Conservation (phyloP, 2,113 vertebrate species). For the Oenanthe melanoleuca region DNA sequence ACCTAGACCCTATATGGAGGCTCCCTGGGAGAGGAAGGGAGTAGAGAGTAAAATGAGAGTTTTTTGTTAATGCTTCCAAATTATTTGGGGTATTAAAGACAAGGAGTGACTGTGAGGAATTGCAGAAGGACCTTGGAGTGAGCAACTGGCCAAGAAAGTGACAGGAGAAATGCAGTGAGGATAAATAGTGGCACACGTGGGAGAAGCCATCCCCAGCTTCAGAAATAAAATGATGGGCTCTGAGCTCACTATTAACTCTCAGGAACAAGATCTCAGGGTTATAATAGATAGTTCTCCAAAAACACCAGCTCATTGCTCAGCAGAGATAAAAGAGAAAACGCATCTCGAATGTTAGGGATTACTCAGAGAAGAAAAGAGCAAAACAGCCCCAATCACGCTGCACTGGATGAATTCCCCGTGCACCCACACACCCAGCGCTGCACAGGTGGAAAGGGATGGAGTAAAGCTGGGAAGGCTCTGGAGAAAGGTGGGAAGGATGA, state of each 20-base stretch:
- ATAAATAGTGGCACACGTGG: not conserved
- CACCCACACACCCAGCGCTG: accelerated
- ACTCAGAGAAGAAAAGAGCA: slow-evolving; percentile 37
- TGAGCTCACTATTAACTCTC: slow-evolving; percentile 30
- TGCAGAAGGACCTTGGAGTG: slow-evolving; percentile 11
- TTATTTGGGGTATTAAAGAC: slow-evolving; percentile 15
- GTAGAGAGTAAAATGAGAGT: not conserved
- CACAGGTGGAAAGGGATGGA: not conserved
- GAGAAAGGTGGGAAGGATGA: not conserved
- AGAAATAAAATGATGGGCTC: slow-evolving; percentile 36
- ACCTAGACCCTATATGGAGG: accelerated
- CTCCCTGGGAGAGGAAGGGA: not conserved
- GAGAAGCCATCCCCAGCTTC: slow-evolving; percentile 20
- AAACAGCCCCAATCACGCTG: not conserved
- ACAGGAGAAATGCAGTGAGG: not conserved
- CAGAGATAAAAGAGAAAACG: not conserved
- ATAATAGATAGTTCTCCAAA: not conserved
- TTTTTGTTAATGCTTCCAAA: not conserved
- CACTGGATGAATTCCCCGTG: not conserved
- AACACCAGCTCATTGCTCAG: slow-evolving; percentile 55
- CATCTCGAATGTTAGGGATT: slow-evolving; percentile 26
- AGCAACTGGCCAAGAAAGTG: slow-evolving; percentile 32
- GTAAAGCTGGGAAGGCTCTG: not conserved
- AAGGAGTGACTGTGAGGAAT: not conserved
- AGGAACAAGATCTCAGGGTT: slow-evolving; percentile 29